phyloP scores from a whole-genome alignment of 1,140 invertebrate species.

The Drosophila tani region DNA sequence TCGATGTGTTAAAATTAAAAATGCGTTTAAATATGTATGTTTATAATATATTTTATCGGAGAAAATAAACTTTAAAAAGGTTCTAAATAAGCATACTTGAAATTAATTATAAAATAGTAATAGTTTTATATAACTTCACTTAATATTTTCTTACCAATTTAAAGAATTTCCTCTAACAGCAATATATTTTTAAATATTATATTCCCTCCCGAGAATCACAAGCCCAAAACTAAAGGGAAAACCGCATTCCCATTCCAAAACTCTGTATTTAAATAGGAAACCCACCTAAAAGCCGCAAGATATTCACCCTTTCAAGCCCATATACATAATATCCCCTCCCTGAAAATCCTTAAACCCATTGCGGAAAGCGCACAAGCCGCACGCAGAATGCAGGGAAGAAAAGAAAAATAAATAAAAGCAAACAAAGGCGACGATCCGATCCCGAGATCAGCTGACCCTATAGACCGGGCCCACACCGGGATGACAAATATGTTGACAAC shows the following conservation, averaged over 20 bases:
- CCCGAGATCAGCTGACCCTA: slow-evolving; percentile 33
- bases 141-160: too few species aligned
- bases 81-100: too few species aligned
- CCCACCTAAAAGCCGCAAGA: slow-evolving; percentile 1
- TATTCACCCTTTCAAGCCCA: slow-evolving; percentile 8
- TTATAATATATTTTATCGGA: too few species aligned
- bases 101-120: too few species aligned
- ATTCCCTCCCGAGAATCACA: background rate
- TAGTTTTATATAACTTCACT: too few species aligned
- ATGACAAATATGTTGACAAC: slow-evolving; percentile 60
- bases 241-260: background rate
- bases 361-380: background rate
- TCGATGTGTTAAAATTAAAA: too few species aligned
- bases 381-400: background rate
- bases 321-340: background rate
- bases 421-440: slow-evolving; percentile 27
- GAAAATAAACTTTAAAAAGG: too few species aligned
- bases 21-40: too few species aligned
- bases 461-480: slow-evolving; percentile 6
- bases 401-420: slow-evolving; percentile 6
- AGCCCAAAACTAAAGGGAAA: background rate
- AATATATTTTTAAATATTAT: too few species aligned
- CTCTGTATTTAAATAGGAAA: background rate
- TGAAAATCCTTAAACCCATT: slow-evolving; percentile 6
- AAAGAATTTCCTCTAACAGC: too few species aligned